A percentile compares a stretch with the other conserved stretches of the same genome.
phyloP scores from a whole-genome alignment of 2,888 invertebrate genomes.

The Hirtodrosophila cameraria region DNA sequence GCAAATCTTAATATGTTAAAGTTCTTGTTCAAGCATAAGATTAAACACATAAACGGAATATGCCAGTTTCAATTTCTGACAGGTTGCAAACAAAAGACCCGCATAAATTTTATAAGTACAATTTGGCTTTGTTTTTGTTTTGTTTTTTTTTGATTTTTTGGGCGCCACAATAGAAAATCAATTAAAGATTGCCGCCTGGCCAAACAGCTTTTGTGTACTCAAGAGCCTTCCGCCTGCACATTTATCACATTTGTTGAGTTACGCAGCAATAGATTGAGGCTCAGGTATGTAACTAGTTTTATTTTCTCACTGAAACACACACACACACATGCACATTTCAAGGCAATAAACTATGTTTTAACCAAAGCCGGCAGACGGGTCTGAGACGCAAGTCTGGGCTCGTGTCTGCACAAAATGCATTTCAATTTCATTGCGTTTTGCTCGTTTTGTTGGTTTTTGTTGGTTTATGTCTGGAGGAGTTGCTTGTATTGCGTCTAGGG shows the following conservation, averaged over 20 bases:
- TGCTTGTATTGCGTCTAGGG: not conserved
- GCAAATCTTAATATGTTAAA: constrained; percentile 46
- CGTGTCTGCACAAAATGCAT: constrained; percentile 62
- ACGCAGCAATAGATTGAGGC: constrained; percentile 16
- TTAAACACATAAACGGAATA: constrained; percentile 40
- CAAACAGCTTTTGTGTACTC: constrained; percentile 25
- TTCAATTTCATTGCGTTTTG: constrained; percentile 58
- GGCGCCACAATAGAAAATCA: constrained; percentile 58
- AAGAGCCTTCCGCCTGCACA: constrained; percentile 42
- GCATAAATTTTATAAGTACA: constrained; percentile 30
- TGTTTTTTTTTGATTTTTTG: too few relatives aligned
- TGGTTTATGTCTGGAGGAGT: not conserved
- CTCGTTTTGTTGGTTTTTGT: constrained; percentile 19
- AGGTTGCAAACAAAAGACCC: constrained; percentile 38
- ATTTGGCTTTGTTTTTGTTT: constrained; percentile 29
- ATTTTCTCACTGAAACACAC: constrained; percentile 40
- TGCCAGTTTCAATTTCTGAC: constrained; percentile 21
- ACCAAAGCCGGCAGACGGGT: constrained; percentile 42
- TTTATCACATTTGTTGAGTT: constrained; percentile 16
- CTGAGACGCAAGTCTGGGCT: constrained; percentile 25
- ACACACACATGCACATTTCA: too few relatives aligned
- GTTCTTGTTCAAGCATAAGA: constrained; percentile 24
- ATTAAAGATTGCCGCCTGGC: constrained; percentile 53
- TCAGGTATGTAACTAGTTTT: constrained; percentile 63
- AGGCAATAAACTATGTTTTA: constrained; percentile 69